A percentile compares a stretch with the other conserved stretches of the same genome.
Conservation (phyloP, 1,140 invertebrate genomes). For the Ylistrum balloti region DNA sequence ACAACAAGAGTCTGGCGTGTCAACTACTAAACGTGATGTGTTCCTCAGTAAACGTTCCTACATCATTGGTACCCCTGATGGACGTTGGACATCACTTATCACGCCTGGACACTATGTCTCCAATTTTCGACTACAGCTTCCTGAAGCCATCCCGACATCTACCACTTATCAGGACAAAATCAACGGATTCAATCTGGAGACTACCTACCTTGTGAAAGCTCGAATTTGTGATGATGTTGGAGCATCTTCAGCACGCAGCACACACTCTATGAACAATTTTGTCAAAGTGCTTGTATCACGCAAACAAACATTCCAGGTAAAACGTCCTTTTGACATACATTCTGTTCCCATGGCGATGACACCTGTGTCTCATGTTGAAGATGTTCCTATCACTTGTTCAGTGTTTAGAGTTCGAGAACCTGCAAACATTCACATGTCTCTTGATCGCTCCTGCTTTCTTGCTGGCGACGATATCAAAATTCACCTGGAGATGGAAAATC, state of each 20-base stretch:
- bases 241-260: constrained; percentile 65
- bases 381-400: constrained; percentile 63
- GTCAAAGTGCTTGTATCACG: constrained; percentile 73
- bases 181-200: constrained; percentile 71
- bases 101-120: constrained; percentile 77
- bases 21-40: constrained; percentile 66
- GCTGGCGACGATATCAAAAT: constrained; percentile 76
- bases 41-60: constrained; percentile 75
- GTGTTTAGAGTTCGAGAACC: constrained; percentile 51
- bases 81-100: constrained; percentile 70
- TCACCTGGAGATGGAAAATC: constrained; percentile 63
- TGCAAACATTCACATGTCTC: constrained; percentile 63
- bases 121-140: constrained; percentile 74
- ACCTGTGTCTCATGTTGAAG: constrained; percentile 67
- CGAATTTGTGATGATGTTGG: constrained; percentile 74
- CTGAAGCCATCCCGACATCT: constrained; percentile 71
- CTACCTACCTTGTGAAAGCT: constrained; percentile 72
- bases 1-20: constrained; percentile 56
- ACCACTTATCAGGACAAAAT: constrained; percentile 68
- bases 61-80: constrained; percentile 73
- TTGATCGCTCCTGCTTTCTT: constrained; percentile 73
- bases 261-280: constrained; percentile 66
- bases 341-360: constrained; percentile 66
- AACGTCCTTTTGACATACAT: constrained; percentile 72
- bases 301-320: constrained; percentile 67